Evolutionary conservation across 2,113 vertebrate species (phyloP), one percentile per base, ranked within the genome.

Genomic region (Bos javanicus): DNA sequence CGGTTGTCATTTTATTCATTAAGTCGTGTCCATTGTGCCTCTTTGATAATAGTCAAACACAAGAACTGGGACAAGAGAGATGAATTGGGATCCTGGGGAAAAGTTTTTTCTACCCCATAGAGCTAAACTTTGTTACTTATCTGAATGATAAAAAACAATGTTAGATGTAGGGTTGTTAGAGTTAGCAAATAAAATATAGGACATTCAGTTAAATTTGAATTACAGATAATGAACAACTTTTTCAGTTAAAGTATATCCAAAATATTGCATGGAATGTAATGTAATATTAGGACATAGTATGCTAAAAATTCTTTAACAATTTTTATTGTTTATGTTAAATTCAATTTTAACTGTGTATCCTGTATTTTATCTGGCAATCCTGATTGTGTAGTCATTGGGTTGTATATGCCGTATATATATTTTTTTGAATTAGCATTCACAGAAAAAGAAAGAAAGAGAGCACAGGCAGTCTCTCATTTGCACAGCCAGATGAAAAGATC

Each of bases 1-100:
- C 62, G 71, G 57, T 26, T 85, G 87, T 95, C 94, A 94, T 83
- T 82, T 92, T 87, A 80, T 67, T 87, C 71, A 60, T 94, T 50
- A 52, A 90, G 60, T 43, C 92, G 82, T 59, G 54, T 26, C 87
- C 57, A 16, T 46, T 10, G 5, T 19, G 62, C 2, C 30, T 50
- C 62, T 92, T 86, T 80, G 91, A 85, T 85, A 62, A 54, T 14
- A 94, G 52, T 39, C 16, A 5, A 60, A 43, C 62, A 25, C 7
- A 33, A 64, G 87, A 95, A 78, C 6, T 23, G 10, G 74, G 56
- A 50, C 25, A 59, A 91, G 56, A 87, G 86, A 36, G 30, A 28
- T 36, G 16, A 85, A 93, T n/a, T 36, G 39, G 19, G 71, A 26
- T 60, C 5, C 50, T n/a, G 4, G 16, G 50, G 17, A 25, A 82